phyloP scores from a whole-genome alignment of 1,140 invertebrate genomes.

The Drosophila serrata region DNA sequence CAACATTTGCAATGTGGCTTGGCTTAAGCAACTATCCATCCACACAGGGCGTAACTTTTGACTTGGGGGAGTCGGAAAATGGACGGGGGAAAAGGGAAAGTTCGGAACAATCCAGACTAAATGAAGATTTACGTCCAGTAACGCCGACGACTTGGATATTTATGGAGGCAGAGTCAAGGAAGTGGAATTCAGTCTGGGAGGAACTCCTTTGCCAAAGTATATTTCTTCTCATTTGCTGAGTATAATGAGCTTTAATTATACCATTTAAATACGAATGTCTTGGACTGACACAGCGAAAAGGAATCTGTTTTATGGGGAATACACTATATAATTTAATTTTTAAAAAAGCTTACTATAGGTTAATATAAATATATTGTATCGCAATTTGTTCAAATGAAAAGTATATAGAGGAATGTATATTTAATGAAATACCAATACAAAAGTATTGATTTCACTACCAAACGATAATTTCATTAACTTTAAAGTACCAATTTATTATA shows the following conservation, averaged over 20 bases:
- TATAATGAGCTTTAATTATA: slow-evolving; percentile 39
- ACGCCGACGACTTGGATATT: slow-evolving; percentile 30
- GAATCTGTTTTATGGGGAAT: background rate
- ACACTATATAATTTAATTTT: background rate
- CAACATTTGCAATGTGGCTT: slow-evolving; percentile 41
- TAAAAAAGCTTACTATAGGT: background rate
- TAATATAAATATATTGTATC: too few relatives aligned
- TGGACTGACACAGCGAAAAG: slow-evolving; percentile 5
- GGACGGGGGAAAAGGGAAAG: slow-evolving; percentile 31
- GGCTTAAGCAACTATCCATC: slow-evolving; percentile 53
- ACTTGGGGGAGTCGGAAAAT: slow-evolving; percentile 9
- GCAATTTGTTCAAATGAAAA: background rate
- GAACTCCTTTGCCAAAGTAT: slow-evolving; percentile 29
- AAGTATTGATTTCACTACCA: background rate
- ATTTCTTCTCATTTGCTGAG: slow-evolving; percentile 10
- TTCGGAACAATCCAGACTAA: slow-evolving; percentile 38
- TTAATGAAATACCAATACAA: background rate
- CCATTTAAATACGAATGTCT: slow-evolving; percentile 14
- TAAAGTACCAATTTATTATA: background rate
- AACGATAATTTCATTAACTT: background rate
- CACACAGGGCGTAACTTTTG: slow-evolving; percentile 39
- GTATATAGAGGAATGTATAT: too few relatives aligned
- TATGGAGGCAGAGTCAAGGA: slow-evolving; percentile 40
- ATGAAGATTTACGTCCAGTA: slow-evolving; percentile 66
- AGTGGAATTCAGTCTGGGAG: slow-evolving; percentile 28